Evolutionary conservation across 1,140 invertebrate species (phyloP).

Genomic region (Delia radicum): DNA sequence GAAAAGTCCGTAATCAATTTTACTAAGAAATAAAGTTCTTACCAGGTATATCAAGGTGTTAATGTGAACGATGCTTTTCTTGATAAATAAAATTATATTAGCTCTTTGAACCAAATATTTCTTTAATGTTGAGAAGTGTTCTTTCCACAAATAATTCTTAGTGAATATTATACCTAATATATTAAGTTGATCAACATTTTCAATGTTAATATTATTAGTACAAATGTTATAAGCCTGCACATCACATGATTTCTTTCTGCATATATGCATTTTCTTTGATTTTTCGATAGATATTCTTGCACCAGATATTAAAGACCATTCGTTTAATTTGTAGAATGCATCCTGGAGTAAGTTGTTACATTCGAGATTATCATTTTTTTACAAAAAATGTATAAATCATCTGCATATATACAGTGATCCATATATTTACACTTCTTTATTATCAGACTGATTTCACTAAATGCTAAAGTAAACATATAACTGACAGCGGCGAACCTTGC

Average conservation of each 20-base stretch:
- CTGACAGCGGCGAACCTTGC: constrained; percentile 30
- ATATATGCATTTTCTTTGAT: constrained; percentile 29
- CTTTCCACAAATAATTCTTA: constrained; percentile 32
- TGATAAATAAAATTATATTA: constrained; percentile 30
- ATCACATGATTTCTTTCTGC: constrained; percentile 28
- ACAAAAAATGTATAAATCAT: constrained; percentile 26
- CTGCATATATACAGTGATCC: constrained; percentile 25
- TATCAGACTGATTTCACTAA: constrained; percentile 6
- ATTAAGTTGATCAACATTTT: constrained; percentile 17
- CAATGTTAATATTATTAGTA: constrained; percentile 26
- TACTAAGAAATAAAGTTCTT: constrained; percentile 25
- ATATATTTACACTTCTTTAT: constrained; percentile 17
- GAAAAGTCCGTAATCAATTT: constrained; percentile 27
- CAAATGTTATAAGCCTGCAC: not conserved
- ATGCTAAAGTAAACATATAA: constrained; percentile 28
- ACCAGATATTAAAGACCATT: constrained; percentile 25
- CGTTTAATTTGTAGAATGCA: constrained; percentile 13
- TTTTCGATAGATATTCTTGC: constrained; percentile 21
- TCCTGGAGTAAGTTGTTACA: constrained; percentile 19
- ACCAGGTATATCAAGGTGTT: constrained; percentile 14
- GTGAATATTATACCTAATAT: constrained; percentile 30
- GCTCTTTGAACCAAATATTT: constrained; percentile 8
- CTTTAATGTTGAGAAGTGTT: constrained; percentile 21
- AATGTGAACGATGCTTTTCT: constrained; percentile 28
- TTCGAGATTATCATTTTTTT: constrained; percentile 26